A percentile compares a stretch with the other conserved stretches of the same genome.
These are phyloP conservation scores for Dinocampus coccinellae DNA, from an alignment of 2,888 invertebrate species.

Conservation along the genomic window DNA sequence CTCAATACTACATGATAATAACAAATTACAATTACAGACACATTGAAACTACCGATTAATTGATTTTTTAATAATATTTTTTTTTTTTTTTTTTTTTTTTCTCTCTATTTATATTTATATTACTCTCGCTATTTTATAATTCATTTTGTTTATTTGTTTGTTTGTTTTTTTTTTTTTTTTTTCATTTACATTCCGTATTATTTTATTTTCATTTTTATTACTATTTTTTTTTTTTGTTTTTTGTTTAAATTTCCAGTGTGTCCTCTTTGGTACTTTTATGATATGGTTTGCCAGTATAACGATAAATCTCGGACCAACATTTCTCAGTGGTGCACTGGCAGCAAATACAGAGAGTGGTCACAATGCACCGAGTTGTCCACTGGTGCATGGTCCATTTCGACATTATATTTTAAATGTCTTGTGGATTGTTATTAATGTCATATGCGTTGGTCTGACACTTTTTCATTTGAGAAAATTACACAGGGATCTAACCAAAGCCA, in stretches of 20 bases:
- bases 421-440: constrained; percentile 89
- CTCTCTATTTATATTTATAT: too few relatives aligned
- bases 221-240: neutral
- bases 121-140: too few relatives aligned
- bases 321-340: constrained; percentile 85
- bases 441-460: constrained; percentile 86
- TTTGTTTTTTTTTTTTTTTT: too few relatives aligned
- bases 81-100: neutral
- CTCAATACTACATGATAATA: neutral
- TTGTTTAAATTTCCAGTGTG: constrained; percentile 76
- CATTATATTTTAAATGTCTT: constrained; percentile 92
- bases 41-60: neutral
- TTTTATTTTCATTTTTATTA: too few relatives aligned
- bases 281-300: constrained; percentile 94
- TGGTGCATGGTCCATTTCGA: constrained; percentile 88
- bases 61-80: neutral
- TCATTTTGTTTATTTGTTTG: too few relatives aligned
- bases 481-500: constrained; percentile 85
- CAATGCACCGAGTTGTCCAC: constrained; percentile 86
- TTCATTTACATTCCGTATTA: too few relatives aligned
- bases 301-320: constrained; percentile 90
- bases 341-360: constrained; percentile 83
- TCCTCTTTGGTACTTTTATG: constrained; percentile 91
- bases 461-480: constrained; percentile 87
- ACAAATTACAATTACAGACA: neutral